These are phyloP conservation scores for Haliaeetus leucogaster DNA, from an alignment of 2,113 vertebrate species.

Conservation along the genomic window DNA sequence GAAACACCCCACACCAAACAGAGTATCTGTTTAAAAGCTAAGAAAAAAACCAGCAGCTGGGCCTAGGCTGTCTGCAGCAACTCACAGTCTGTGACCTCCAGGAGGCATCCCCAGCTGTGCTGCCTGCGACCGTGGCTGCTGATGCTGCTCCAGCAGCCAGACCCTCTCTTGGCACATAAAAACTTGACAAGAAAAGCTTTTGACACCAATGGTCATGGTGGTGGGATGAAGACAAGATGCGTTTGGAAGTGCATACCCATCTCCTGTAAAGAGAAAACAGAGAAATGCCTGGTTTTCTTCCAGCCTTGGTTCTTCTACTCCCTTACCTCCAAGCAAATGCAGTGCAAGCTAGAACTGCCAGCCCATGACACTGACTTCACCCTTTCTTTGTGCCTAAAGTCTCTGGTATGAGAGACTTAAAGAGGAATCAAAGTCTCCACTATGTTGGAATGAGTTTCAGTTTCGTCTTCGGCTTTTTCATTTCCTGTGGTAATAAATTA, in stretches of 20 bases:
- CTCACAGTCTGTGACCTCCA: background rate
- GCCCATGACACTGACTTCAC: background rate
- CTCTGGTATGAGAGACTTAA: background rate
- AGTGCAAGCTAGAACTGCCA: background rate
- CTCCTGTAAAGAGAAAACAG: background rate
- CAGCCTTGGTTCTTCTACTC: background rate
- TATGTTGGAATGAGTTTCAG: background rate
- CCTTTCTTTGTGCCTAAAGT: background rate
- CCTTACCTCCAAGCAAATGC: background rate
- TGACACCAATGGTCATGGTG: background rate
- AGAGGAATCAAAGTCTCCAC: background rate
- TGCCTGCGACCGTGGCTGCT: fast-evolving
- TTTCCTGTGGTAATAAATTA: background rate
- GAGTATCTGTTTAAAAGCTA: background rate
- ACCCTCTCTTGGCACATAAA: background rate
- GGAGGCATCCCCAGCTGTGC: background rate
- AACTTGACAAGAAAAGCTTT: background rate
- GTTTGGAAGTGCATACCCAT: background rate
- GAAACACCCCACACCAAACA: background rate
- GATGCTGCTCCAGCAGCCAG: background rate
- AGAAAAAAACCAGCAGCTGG: background rate
- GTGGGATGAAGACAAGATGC: background rate
- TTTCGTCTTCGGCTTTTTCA: background rate
- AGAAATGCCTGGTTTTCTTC: background rate
- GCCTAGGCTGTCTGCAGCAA: background rate